Base-by-base conservation (phyloP, 2,888 invertebrate genomes). In the Cepaea hortensis region DNA sequence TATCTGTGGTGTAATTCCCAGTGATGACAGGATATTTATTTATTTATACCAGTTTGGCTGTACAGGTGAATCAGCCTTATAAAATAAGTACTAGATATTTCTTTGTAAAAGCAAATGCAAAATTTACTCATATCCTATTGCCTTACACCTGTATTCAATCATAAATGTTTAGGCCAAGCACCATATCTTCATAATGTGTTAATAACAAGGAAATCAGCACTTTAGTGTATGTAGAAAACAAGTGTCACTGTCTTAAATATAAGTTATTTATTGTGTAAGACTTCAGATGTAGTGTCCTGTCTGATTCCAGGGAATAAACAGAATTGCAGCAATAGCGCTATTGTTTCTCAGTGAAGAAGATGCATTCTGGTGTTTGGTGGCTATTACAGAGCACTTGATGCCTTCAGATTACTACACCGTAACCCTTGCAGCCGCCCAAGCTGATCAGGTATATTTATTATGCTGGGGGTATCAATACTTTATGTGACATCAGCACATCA, bases 301-400 rank as follows among this genome's bases (percentile, higher is more conserved):
- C 55, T n/a, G 3, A 20, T 9, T 20, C 5, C 90, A 95, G 95
- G 96, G 96, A 81, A 91, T 96, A 90, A 96, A 96, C 91, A 93
- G 96, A 50, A 91, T 96, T 76, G 95, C 95, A 5, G 96, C 96
- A 62, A 95, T 96, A 75, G 95, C 95, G 11, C 92, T 96, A 88
- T 93, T 96, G 83, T 95, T 95, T 90, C 92, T 96, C 91, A 91
- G 93, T 65, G 95, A 96, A 92, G 95, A 95, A 90, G 95, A 95
- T 89, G 95, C 96, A 0, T 96, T 96, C 92, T 95, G 95, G 95
- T 95, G 95, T 89, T 92, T 96, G 87, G 95, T 95, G 6, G 95
- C 95, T 55, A 95, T 95, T 81, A 95, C 95, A 3, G 95, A 95
- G 88, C 92, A 94, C 88, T 93, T 95, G 55, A 95, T 96, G 94